Conservation (phyloP, 2,113 vertebrate species). For the Dendrocopos noguchii region DNA sequence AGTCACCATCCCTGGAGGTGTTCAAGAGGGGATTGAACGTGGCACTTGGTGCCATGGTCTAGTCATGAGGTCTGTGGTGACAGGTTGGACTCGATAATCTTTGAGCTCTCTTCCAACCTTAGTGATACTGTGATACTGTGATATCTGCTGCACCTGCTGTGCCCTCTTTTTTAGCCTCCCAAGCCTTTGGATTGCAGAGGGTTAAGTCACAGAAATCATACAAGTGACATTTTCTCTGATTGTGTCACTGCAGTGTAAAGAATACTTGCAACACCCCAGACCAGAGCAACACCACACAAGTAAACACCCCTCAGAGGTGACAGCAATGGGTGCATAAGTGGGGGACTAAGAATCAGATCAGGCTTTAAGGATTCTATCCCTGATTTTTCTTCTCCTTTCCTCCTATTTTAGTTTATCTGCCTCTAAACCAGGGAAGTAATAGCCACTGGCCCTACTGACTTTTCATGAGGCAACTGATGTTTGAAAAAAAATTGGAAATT, state of each 20-base stretch:
- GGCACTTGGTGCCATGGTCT: no score
- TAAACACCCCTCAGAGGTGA: background rate
- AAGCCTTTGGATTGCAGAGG: background rate
- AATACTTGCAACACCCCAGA: background rate
- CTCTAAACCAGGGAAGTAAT: background rate
- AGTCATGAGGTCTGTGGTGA: no score
- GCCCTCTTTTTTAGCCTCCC: background rate
- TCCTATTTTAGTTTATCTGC: background rate
- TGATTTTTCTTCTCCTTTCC: background rate
- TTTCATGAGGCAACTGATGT: background rate
- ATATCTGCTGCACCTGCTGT: background rate
- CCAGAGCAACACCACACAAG: accelerated
- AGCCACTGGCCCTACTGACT: background rate
- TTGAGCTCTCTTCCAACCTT: no score
- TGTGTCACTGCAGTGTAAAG: background rate
- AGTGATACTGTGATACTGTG: no score
- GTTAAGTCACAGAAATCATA: background rate
- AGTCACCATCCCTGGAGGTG: no score
- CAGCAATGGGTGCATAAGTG: background rate
- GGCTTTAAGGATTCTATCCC: background rate
- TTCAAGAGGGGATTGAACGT: no score
- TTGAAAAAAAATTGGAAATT: background rate
- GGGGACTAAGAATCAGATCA: background rate
- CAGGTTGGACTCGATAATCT: no score
- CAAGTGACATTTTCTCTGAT: background rate